Base-by-base conservation (phyloP, 2,888 invertebrate species). In the Galerucella nymphaeae region DNA sequence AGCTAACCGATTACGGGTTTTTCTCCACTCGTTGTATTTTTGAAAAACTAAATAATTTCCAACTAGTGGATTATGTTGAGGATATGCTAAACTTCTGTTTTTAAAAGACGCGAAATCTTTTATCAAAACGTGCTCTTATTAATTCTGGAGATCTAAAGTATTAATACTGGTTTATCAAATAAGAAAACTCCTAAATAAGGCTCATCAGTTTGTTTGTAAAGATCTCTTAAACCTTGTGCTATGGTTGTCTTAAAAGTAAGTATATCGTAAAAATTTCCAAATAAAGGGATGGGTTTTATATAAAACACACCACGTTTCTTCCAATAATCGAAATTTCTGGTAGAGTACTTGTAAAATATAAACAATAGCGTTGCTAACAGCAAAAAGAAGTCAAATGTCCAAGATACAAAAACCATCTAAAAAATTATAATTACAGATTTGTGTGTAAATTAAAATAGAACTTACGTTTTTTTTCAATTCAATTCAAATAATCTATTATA, bases 1-100 rank as follows among this genome's bases (percentile, higher is more conserved):
- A 0, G 89, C 87, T 42, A 90, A 81, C 75, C 89, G 89, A 0
- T 85, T 79, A 23, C 91, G 84, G 16, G 89, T 80, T 55, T 83
- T 84, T 78, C 87, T 89, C 91, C 90, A 91, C 1, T 86, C 85
- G 0, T 87, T 86, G 69, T 88, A 88, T 70, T 86, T 87, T 66
- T 87, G 76, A 2, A 86, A 83, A 73, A 89, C 83, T 48, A 88
- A 75, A 80, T 86, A 85, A 62, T 85, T 84, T 76, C 86, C 83
- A 0, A 84, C 83, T 10, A 87, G 80, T 9, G 86, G 84, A 74
- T 88, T 87, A 70, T 85, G 85, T n/a, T n/a, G 48, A 14, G 48
- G 48, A 48, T n/a, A 48, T n/a, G 68, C 61, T 18, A 61, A 38
- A 8, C 59, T 68, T 71, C 89, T 83, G 75, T 89, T 87, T 2